Evolutionary conservation across 2,113 vertebrate genomes (phyloP).

Genomic region (Scortum barcoo): DNA sequence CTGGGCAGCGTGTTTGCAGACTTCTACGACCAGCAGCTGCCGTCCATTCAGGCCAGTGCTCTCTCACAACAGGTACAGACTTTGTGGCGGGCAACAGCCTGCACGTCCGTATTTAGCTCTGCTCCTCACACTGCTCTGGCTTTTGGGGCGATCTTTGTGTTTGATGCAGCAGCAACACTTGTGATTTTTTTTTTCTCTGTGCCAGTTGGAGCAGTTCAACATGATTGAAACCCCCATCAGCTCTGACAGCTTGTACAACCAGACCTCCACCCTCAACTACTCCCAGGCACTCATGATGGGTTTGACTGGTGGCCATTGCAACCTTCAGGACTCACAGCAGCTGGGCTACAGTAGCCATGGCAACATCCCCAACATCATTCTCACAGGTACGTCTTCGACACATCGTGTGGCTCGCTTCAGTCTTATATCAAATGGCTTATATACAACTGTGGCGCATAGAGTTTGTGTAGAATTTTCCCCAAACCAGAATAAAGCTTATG

Average conservation of each 20-base stretch:
- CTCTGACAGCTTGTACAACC: constrained; percentile 91
- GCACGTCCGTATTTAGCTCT: neutral
- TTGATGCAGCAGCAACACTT: constrained; percentile 71
- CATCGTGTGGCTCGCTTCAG: constrained; percentile 3
- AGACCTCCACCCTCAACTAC: constrained; percentile 95
- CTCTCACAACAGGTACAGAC: constrained; percentile 92
- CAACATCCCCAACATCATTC: constrained; percentile 98
- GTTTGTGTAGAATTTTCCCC: neutral
- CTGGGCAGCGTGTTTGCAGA: constrained; percentile 93
- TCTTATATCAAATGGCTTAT: constrained; percentile 7
- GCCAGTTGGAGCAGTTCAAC: constrained; percentile 95
- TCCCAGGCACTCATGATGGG: constrained; percentile 97
- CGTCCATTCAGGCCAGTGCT: constrained; percentile 91
- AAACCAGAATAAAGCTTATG: neutral
- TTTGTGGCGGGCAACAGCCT: neutral
- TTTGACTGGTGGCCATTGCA: constrained; percentile 89
- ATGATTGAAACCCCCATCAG: constrained; percentile 93
- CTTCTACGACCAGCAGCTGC: constrained; percentile 95
- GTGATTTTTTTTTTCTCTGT: constrained; percentile 23
- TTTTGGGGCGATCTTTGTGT: neutral
- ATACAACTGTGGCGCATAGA: neutral
- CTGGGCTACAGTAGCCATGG: constrained; percentile 92
- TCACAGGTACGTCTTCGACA: constrained; percentile 90
- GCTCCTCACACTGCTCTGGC: neutral
- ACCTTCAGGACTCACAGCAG: constrained; percentile 89